These are phyloP conservation scores for Cremastinae sp. DNA, from an alignment of 2,888 invertebrate species.

Conservation along the genomic window DNA sequence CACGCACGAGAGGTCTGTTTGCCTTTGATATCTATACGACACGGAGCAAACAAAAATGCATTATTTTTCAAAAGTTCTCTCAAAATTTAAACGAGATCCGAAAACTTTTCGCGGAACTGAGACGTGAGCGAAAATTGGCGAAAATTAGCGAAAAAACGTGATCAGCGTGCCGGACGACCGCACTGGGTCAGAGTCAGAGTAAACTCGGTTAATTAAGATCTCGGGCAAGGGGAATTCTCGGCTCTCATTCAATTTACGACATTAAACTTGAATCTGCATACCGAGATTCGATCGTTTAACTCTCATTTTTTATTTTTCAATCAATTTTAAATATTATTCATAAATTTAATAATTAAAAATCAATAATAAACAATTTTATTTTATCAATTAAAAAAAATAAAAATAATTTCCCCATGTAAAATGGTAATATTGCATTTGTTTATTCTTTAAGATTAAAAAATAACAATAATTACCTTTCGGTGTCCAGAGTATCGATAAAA, in stretches of 20 bases:
- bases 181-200: slow-evolving; percentile 49
- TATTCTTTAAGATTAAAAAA: neutral
- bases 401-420: neutral
- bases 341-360: neutral
- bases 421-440: too few species aligned
- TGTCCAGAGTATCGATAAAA: slow-evolving; percentile 40
- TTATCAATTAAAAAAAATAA: neutral
- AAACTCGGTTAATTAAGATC: slow-evolving; percentile 57
- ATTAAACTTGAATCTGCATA: slow-evolving; percentile 19
- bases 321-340: too few species aligned
- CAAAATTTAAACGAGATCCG: neutral
- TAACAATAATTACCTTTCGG: slow-evolving; percentile 28
- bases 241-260: slow-evolving; percentile 7
- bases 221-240: slow-evolving; percentile 28
- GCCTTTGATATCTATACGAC: slow-evolving; percentile 41
- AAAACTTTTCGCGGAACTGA: neutral
- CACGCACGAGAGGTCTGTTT: slow-evolving; percentile 42
- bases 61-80: slow-evolving; percentile 13
- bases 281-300: slow-evolving; percentile 36
- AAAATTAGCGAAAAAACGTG: slow-evolving; percentile 21
- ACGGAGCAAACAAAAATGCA: slow-evolving; percentile 9
- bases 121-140: neutral
- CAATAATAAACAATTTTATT: neutral
- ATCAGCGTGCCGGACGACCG: slow-evolving; percentile 26
- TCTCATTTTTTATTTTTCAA: neutral